phyloP scores from a whole-genome alignment of 2,113 vertebrate species.

The Morone saxatilis region DNA sequence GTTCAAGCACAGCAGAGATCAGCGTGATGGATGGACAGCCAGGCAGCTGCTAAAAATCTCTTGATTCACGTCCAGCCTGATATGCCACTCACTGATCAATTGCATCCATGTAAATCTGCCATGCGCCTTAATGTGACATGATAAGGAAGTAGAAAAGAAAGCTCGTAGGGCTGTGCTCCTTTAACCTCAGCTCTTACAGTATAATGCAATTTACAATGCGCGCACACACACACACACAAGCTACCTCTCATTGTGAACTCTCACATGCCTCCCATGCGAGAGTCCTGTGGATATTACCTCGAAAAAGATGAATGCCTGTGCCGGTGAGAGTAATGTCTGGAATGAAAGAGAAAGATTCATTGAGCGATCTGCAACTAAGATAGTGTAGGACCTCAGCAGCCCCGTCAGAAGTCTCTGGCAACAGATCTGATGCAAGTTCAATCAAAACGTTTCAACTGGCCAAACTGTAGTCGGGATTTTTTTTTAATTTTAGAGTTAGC shows the following conservation, averaged over 20 bases:
- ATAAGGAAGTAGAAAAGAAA: constrained; percentile 34
- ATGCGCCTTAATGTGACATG: constrained; percentile 46
- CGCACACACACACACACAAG: background rate
- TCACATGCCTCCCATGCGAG: constrained; percentile 7
- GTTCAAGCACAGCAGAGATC: constrained; percentile 59
- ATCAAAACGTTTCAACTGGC: constrained; percentile 59
- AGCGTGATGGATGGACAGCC: constrained; percentile 79
- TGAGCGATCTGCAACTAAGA: constrained; percentile 60
- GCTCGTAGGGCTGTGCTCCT: constrained; percentile 23
- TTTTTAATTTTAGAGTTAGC: constrained; percentile 15
- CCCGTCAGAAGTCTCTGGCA: constrained; percentile 42
- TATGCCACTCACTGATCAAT: constrained; percentile 78
- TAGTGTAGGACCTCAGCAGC: constrained; percentile 44
- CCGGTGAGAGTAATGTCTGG: constrained; percentile 40
- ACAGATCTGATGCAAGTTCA: constrained; percentile 70
- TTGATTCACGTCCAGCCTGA: constrained; percentile 69
- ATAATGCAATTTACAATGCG: constrained; percentile 33
- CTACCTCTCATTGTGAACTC: constrained; percentile 29
- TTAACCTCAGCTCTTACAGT: constrained; percentile 41
- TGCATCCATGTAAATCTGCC: constrained; percentile 74
- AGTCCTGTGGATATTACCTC: constrained; percentile 47
- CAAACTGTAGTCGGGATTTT: constrained; percentile 15
- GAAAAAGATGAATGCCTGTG: constrained; percentile 56
- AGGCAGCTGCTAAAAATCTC: constrained; percentile 82
- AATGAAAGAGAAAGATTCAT: constrained; percentile 73